A percentile compares a stretch with the other conserved stretches of the same genome.
phyloP scores from a whole-genome alignment of 2,888 invertebrate species.

The Noctua janthe region DNA sequence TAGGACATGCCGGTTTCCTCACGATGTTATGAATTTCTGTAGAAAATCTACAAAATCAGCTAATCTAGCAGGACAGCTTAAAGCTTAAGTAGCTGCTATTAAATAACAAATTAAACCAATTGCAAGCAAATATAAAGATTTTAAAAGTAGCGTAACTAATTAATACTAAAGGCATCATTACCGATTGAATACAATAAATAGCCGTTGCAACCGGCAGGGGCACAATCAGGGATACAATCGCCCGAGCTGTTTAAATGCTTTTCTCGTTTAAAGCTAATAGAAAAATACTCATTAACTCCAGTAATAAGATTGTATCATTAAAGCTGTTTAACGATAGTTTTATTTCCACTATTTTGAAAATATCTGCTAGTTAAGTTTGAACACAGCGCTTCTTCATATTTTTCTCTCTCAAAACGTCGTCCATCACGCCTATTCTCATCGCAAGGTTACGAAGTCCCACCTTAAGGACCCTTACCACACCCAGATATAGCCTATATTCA shows the following conservation, averaged over 20 bases:
- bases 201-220: not conserved
- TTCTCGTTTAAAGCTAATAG: not conserved
- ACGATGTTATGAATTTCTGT: too few species aligned
- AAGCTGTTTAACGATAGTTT: not conserved
- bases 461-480: too few species aligned
- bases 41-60: not conserved
- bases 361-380: not conserved
- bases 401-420: too few species aligned
- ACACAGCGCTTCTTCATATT: not conserved
- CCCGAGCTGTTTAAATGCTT: not conserved
- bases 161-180: not conserved
- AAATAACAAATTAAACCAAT: not conserved
- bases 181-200: not conserved
- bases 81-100: not conserved
- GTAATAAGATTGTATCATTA: not conserved
- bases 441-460: too few species aligned
- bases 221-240: slow-evolving; percentile 9
- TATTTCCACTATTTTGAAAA: not conserved
- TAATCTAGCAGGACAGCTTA: not conserved
- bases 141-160: not conserved
- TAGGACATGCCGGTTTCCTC: not conserved
- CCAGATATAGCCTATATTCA: too few species aligned
- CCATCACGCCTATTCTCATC: too few species aligned
- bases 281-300: slow-evolving; percentile 1
- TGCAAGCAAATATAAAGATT: not conserved